Percentiles rank a stretch among this genome's conserved stretches.
Conservation (phyloP, 2,797 vertebrate species). For the Etheostoma perlongum region DNA sequence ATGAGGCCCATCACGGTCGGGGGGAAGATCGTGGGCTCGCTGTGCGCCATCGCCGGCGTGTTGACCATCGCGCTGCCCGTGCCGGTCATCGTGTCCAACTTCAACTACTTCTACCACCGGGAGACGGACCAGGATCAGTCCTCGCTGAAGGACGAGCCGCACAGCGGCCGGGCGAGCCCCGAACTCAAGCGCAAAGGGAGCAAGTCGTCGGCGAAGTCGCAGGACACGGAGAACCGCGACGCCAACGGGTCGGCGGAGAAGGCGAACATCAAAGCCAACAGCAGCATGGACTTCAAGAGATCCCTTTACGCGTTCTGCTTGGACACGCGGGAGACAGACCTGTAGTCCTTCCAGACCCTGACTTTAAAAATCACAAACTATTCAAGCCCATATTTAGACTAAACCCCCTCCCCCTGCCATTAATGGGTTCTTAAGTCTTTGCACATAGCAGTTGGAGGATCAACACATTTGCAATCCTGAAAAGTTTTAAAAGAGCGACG, state of each 20-base stretch:
- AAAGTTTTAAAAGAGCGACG: slow-evolving; percentile 60
- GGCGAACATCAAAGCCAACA: slow-evolving; percentile 91
- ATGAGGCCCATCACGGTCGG: slow-evolving; percentile 96
- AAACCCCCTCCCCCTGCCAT: slow-evolving; percentile 33
- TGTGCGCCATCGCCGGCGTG: slow-evolving; percentile 97
- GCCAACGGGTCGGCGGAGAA: slow-evolving; percentile 84
- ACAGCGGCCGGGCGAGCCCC: slow-evolving; percentile 75
- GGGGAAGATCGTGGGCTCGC: slow-evolving; percentile 95
- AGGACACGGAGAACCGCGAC: slow-evolving; percentile 85
- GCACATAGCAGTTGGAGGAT: slow-evolving; percentile 62
- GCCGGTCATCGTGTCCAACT: slow-evolving; percentile 97
- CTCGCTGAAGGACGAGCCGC: slow-evolving; percentile 89
- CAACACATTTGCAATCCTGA: slow-evolving; percentile 60
- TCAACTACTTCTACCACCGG: slow-evolving; percentile 98
- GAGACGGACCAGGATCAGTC: slow-evolving; percentile 95
- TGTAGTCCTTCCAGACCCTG: slow-evolving; percentile 76
- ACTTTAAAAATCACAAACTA: background rate
- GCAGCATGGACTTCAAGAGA: slow-evolving; percentile 89
- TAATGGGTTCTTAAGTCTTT: slow-evolving; percentile 55
- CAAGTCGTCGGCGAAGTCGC: slow-evolving; percentile 86
- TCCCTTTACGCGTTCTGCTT: slow-evolving; percentile 96
- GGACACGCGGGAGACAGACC: slow-evolving; percentile 93
- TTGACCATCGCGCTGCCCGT: slow-evolving; percentile 96
- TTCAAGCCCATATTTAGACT: slow-evolving; percentile 47
- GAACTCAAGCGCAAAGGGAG: slow-evolving; percentile 85